phyloP scores from a whole-genome alignment of 92 coral and sea anemone species.

The Heliopora coerulea region DNA sequence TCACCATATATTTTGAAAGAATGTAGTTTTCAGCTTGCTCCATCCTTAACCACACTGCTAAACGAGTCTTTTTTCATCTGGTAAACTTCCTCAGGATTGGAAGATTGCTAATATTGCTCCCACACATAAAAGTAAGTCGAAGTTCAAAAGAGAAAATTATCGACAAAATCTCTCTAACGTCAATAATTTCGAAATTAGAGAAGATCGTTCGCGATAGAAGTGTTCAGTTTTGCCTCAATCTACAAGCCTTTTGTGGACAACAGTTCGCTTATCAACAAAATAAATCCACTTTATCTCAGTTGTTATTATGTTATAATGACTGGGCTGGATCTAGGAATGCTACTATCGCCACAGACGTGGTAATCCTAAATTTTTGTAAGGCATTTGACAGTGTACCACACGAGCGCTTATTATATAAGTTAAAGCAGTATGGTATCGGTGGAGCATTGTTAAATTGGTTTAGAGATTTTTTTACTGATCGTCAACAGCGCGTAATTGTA shows the following conservation, averaged over 20 bases:
- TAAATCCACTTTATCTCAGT: constrained; percentile 9
- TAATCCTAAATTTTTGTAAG: constrained; percentile 16
- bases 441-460: constrained; percentile 22
- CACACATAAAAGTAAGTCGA: constrained; percentile 53
- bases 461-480: constrained; percentile 23
- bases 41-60: constrained; percentile 34
- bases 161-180: constrained; percentile 40
- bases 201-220: constrained; percentile 29
- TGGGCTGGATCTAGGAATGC: constrained; percentile 4
- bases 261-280: not conserved
- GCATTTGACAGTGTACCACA: constrained; percentile 39
- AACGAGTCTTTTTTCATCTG: constrained; percentile 51
- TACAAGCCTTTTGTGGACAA: constrained; percentile 1
- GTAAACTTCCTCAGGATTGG: constrained; percentile 42
- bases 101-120: constrained; percentile 59
- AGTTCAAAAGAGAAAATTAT: constrained; percentile 46
- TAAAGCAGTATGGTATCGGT: constrained; percentile 31
- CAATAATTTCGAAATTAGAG: constrained; percentile 29
- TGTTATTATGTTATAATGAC: constrained; percentile 5
- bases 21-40: constrained; percentile 47
- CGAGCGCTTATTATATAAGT: constrained; percentile 17
- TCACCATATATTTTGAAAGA: constrained; percentile 37
- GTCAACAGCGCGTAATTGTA: constrained; percentile 30
- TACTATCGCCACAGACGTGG: constrained; percentile 1
- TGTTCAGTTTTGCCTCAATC: constrained; percentile 13